A percentile compares a stretch with the other conserved stretches of the same genome.
Evolutionary conservation across 2,797 vertebrate genomes (phyloP).

Genomic region (Rhinichthys osculus): DNA sequence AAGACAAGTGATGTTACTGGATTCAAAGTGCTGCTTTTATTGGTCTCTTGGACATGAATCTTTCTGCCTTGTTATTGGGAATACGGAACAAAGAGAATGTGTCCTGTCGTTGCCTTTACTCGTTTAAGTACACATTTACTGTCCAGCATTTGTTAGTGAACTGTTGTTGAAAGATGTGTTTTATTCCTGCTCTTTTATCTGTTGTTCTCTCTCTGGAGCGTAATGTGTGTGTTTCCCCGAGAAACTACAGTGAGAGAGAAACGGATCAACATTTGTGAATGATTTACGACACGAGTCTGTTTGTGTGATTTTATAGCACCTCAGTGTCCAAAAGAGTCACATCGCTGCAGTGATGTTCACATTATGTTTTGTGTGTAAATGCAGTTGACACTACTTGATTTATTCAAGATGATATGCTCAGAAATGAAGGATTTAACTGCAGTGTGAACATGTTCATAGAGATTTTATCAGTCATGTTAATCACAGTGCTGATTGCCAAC

Average conservation of each 20-base stretch:
- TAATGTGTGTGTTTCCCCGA: background rate
- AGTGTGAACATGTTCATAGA: background rate
- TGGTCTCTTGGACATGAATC: background rate
- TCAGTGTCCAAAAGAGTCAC: background rate
- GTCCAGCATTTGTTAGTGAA: background rate
- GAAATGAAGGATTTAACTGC: background rate
- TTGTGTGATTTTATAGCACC: background rate
- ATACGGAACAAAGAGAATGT: background rate
- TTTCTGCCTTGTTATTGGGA: background rate
- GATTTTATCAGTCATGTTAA: background rate
- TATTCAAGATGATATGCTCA: background rate
- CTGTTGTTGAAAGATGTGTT: background rate
- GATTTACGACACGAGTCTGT: background rate
- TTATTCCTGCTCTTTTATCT: background rate
- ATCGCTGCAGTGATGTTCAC: background rate
- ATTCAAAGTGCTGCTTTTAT: slow-evolving; percentile 4
- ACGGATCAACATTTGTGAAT: background rate
- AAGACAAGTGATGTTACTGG: background rate
- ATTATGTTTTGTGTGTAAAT: background rate
- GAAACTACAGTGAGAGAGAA: background rate
- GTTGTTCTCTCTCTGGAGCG: background rate
- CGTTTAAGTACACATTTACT: background rate
- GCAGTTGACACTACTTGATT: background rate
- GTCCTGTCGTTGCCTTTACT: background rate
- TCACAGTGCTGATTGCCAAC: background rate